A percentile compares a stretch with the other conserved stretches of the same genome.
phyloP scores from a whole-genome alignment of 2,797 vertebrate species.

The Microchirus variegatus region DNA sequence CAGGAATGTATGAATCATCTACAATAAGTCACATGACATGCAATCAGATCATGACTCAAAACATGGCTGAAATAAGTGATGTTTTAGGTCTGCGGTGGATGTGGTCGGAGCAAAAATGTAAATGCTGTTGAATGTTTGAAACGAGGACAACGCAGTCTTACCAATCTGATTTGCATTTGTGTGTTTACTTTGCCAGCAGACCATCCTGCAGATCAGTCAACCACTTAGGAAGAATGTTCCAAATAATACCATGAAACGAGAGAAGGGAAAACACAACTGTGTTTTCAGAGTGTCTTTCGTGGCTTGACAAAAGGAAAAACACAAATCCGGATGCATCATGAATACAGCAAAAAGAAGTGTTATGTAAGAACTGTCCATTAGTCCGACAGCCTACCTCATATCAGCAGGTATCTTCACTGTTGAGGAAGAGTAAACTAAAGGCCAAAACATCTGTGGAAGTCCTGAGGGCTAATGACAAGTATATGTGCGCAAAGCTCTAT shows the following conservation, averaged over 20 bases:
- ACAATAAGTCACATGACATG: slow-evolving; percentile 36
- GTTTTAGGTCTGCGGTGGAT: slow-evolving; percentile 36
- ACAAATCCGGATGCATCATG: slow-evolving; percentile 1
- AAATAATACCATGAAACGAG: slow-evolving; percentile 32
- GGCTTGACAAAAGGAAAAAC: slow-evolving; percentile 5
- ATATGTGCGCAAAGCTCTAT: no score
- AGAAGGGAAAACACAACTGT: slow-evolving; percentile 16
- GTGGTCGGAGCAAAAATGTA: slow-evolving; percentile 33
- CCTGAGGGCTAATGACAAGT: no score
- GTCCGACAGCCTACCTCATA: not conserved
- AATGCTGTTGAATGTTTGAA: slow-evolving; percentile 36
- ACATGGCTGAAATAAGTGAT: slow-evolving; percentile 24
- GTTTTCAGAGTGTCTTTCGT: slow-evolving; percentile 23
- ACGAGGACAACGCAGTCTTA: slow-evolving; percentile 34
- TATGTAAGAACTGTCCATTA: not conserved
- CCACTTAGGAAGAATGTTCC: slow-evolving; percentile 15
- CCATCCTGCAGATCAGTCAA: slow-evolving; percentile 54
- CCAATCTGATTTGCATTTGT: slow-evolving; percentile 11
- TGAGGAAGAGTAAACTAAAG: not conserved
- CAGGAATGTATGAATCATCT: slow-evolving; percentile 40
- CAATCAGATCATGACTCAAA: slow-evolving; percentile 45
- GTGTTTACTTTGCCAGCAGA: slow-evolving; percentile 46
- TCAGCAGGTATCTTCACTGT: slow-evolving; percentile 7
- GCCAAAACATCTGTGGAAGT: no score
- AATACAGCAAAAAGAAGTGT: slow-evolving; percentile 1